These are phyloP conservation scores for Netelia virgata DNA, from an alignment of 2,888 invertebrate species.

Conservation along the genomic window DNA sequence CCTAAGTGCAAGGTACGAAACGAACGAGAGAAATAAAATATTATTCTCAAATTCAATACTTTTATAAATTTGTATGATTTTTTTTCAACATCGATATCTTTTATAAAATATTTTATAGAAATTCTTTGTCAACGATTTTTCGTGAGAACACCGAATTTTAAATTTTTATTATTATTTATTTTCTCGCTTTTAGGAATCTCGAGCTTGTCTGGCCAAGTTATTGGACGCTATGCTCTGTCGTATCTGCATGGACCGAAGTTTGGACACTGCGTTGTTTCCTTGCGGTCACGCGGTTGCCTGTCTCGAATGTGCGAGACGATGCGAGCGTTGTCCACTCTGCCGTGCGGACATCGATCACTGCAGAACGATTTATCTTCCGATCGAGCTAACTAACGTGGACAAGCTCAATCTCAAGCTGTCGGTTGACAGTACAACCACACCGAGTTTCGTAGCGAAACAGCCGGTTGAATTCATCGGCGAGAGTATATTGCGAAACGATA, in stretches of 20 bases:
- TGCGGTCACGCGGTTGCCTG: slow-evolving; percentile 96
- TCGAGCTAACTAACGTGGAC: slow-evolving; percentile 86
- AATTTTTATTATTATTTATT: background rate
- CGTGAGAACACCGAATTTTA: too few species aligned
- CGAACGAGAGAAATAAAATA: background rate
- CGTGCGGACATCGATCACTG: slow-evolving; percentile 89
- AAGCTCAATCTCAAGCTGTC: slow-evolving; percentile 78
- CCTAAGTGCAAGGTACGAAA: slow-evolving; percentile 82
- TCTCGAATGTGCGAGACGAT: slow-evolving; percentile 90
- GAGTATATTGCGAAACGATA: slow-evolving; percentile 73
- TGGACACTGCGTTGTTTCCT: slow-evolving; percentile 94
- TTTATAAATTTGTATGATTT: background rate
- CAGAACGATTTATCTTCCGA: slow-evolving; percentile 90
- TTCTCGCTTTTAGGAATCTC: slow-evolving; percentile 85
- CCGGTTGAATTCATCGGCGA: slow-evolving; percentile 76
- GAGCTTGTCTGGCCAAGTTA: slow-evolving; percentile 86
- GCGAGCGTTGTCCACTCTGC: slow-evolving; percentile 92
- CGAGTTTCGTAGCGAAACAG: slow-evolving; percentile 70
- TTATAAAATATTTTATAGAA: too few species aligned
- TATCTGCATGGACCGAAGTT: slow-evolving; percentile 94
- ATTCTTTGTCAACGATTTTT: background rate
- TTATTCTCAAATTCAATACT: slow-evolving; percentile 16
- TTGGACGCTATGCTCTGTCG: slow-evolving; percentile 92
- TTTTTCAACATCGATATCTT: too few species aligned
- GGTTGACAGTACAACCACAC: slow-evolving; percentile 73